Base-by-base conservation (phyloP, 2,888 invertebrate species). In the Plagodis dolabraria region DNA sequence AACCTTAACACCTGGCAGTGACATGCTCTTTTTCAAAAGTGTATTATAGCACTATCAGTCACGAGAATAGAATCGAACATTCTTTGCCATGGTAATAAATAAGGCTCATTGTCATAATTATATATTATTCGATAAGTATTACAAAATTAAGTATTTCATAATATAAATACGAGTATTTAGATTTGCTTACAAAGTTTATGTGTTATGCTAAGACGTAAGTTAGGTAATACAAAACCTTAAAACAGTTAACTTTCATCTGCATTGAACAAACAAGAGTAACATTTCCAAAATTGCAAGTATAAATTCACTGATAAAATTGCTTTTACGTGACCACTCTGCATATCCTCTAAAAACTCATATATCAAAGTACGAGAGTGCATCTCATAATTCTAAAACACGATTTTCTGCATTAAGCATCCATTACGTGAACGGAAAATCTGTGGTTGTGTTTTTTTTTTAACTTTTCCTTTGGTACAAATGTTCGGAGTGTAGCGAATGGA, bases 331-430 rank as follows among this genome's bases (percentile, higher is more conserved):
- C 56, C 46, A 45, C 60, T 52, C 47, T 33, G 43, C 53, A 33
- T 53, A 53, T 57, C 40, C 56, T 53, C 46, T 22, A 12, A 60
- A 61, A 58, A 54, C 54, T 62, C 53, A 51, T 45, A 62, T 55
- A 48, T 48, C 54, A 51, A 55, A 47, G 46, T 40, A 54, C 50
- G 51, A 54, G 45, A 62, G 62, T 55, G 57, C 46, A 53, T 60
- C 51, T 57, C 55, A 43, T 60, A 56, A 65, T 57, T 63, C 45
- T 53, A 54, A 66, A 65, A 58, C 47, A 46, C 47, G 57, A 67
- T 65, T 68, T 66, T 72, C 63, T 66, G 66, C 69, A 74, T 69
- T 72, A 70, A 70, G 69, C 68, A 65, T 70, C 69, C 71, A 74
- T 75, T 72, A 70, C 53, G 63, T 42, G 56, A 67, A 71, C 67